Conservation (phyloP, 2,888 invertebrate species). For the Cerceris rybyensis region DNA sequence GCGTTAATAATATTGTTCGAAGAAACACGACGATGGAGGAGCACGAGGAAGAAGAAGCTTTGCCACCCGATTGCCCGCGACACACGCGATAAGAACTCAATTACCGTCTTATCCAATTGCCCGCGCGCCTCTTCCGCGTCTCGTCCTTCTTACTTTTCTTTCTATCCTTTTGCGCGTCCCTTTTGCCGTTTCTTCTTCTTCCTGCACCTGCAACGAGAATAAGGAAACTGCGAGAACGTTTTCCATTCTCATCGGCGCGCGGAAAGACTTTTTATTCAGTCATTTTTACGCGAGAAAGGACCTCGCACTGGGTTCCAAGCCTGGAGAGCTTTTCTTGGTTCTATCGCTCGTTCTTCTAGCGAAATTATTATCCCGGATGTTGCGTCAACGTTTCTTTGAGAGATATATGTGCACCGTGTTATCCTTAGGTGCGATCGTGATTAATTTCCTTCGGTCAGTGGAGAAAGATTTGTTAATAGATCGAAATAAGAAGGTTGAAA, state of each 20-base stretch:
- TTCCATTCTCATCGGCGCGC: background rate
- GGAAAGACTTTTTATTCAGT: background rate
- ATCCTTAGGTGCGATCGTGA: too few species aligned
- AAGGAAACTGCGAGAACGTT: background rate
- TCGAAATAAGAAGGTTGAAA: too few species aligned
- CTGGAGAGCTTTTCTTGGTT: background rate
- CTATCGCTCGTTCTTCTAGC: too few species aligned
- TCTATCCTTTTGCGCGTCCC: background rate
- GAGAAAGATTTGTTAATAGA: too few species aligned
- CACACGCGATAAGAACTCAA: conserved; percentile 73
- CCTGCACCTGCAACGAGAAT: background rate
- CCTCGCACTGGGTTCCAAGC: background rate
- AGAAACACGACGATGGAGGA: conserved; percentile 18
- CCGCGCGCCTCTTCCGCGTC: conserved; percentile 39
- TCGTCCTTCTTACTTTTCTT: conserved; percentile 23
- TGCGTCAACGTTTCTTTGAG: too few species aligned
- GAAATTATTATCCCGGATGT: too few species aligned
- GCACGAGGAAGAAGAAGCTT: conserved; percentile 76
- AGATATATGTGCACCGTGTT: too few species aligned
- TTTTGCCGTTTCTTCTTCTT: background rate
- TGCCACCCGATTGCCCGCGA: conserved; percentile 70
- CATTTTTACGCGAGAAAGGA: background rate
- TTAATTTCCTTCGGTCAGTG: too few species aligned
- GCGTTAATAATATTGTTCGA: conserved; percentile 69
- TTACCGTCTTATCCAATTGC: conserved; percentile 72